Evolutionary conservation across 2,113 vertebrate genomes (phyloP).

Genomic region (Rhynchomys soricoides): DNA sequence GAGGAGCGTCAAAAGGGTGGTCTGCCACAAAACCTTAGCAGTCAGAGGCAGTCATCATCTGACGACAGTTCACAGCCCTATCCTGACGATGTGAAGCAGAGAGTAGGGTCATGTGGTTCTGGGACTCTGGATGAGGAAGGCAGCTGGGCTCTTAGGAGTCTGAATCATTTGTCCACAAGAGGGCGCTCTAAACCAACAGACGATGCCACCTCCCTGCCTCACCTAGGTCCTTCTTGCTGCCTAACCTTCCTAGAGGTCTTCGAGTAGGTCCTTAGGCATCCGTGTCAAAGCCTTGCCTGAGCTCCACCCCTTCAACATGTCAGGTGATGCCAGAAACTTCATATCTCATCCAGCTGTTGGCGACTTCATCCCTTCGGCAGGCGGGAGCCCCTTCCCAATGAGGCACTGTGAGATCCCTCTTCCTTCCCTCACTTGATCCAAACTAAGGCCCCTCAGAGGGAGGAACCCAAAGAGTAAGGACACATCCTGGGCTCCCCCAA

Average conservation of each 20-base stretch:
- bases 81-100: neutral
- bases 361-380: neutral
- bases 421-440: neutral
- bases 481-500: neutral
- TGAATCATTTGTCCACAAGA: slow-evolving; percentile 55
- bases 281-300: neutral
- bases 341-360: neutral
- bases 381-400: neutral
- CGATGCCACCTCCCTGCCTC: neutral
- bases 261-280: neutral
- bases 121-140: neutral
- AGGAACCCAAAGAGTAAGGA: neutral
- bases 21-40: neutral
- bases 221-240: slow-evolving; percentile 19
- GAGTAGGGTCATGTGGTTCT: neutral
- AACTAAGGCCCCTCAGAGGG: neutral
- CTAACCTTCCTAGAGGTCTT: slow-evolving; percentile 5
- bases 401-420: neutral
- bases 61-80: neutral
- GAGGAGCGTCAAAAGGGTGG: neutral
- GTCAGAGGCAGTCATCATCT: neutral
- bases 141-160: fast-evolving
- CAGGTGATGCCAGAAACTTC: neutral
- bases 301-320: too few relatives aligned
- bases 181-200: slow-evolving; percentile 46